These are phyloP conservation scores for Numida meleagris DNA, from an alignment of 2,113 vertebrate genomes.

Conservation along the genomic window DNA sequence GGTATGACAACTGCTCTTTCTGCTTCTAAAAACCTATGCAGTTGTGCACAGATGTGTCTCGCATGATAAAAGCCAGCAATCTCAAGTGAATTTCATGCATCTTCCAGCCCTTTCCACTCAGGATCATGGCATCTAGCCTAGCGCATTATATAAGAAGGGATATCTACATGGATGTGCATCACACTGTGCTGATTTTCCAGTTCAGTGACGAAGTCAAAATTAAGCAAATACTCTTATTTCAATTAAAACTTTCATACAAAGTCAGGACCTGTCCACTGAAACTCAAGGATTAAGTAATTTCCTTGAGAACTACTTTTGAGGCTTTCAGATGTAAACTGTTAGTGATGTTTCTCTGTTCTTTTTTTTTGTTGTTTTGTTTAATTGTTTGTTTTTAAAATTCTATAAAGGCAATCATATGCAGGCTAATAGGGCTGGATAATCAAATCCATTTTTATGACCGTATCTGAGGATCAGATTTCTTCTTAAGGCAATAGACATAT, in stretches of 20 bases:
- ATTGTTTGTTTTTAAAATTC: not conserved
- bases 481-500: not conserved
- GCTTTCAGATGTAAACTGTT: not conserved
- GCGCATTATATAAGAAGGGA: not conserved
- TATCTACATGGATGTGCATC: not conserved
- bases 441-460: not conserved
- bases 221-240: not conserved
- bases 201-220: not conserved
- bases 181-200: not conserved
- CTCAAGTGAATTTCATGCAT: not conserved
- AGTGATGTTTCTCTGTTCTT: not conserved
- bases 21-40: not conserved
- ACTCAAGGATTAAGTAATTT: not conserved
- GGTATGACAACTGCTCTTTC: not conserved
- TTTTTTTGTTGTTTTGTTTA: not conserved
- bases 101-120: not conserved
- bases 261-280: not conserved
- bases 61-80: not conserved
- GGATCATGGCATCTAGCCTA: not conserved
- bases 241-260: not conserved
- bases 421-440: not conserved
- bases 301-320: not conserved
- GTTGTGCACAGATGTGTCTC: not conserved
- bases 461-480: not conserved
- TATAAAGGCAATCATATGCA: not conserved